These are phyloP conservation scores for Gallinago stenura DNA, from an alignment of 2,797 vertebrate species.

Conservation along the genomic window DNA sequence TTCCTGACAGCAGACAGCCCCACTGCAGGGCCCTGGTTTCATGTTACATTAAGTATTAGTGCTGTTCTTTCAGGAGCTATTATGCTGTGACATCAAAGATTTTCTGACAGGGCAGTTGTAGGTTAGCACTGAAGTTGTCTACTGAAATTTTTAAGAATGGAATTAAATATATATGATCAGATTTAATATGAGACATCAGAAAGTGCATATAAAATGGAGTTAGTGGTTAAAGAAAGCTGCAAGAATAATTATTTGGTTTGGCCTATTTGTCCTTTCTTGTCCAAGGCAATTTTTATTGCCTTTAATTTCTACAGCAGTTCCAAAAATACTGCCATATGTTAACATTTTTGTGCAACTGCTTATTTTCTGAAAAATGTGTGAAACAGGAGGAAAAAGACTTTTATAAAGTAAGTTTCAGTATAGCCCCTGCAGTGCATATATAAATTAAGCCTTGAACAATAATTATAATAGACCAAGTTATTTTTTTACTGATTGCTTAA, in stretches of 20 bases:
- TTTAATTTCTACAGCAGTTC: slow-evolving; percentile 71
- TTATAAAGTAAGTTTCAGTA: slow-evolving; percentile 50
- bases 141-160: slow-evolving; percentile 83
- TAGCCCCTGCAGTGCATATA: slow-evolving; percentile 45
- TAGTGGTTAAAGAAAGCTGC: slow-evolving; percentile 70
- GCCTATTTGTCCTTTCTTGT: slow-evolving; percentile 70
- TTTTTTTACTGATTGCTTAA: slow-evolving; percentile 52
- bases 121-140: slow-evolving; percentile 81
- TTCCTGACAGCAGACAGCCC: slow-evolving; percentile 82
- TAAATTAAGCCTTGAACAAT: slow-evolving; percentile 64
- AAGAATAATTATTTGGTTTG: slow-evolving; percentile 74
- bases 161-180: slow-evolving; percentile 85
- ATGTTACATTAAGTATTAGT: slow-evolving; percentile 88
- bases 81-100: slow-evolving; percentile 84
- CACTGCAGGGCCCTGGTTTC: slow-evolving; percentile 87
- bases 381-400: slow-evolving; percentile 53
- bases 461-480: slow-evolving; percentile 49
- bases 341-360: slow-evolving; percentile 63
- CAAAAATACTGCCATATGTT: slow-evolving; percentile 68
- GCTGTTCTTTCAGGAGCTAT: slow-evolving; percentile 84
- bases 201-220: slow-evolving; percentile 70
- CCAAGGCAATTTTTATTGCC: slow-evolving; percentile 72
- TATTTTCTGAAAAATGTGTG: slow-evolving; percentile 71
- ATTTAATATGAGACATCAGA: slow-evolving; percentile 77
- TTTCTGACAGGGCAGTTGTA: slow-evolving; percentile 82